Evolutionary conservation across 2,888 invertebrate genomes (phyloP).

Genomic region (Sinelater perroti): DNA sequence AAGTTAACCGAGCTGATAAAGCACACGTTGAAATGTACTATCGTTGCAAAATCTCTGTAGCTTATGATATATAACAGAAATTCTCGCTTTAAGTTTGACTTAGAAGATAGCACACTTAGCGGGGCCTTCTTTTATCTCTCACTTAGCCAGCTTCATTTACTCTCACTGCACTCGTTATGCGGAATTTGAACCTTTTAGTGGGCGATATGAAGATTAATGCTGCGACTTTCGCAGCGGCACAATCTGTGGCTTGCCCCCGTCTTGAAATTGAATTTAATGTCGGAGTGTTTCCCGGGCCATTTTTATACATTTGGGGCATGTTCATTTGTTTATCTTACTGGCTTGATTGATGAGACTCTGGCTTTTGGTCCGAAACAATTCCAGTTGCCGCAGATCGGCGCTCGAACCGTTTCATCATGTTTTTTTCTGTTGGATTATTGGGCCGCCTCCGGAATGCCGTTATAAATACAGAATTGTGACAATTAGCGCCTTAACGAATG

Average conservation of each 20-base stretch:
- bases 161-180: constrained; percentile 5
- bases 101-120: too few species aligned
- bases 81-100: too few species aligned
- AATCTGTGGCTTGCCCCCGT: constrained; percentile 13
- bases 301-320: constrained; percentile 18
- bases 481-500: constrained; percentile 1
- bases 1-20: too few species aligned
- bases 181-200: constrained; percentile 5
- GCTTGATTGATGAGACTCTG: not conserved
- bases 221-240: constrained; percentile 10
- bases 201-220: constrained; percentile 25
- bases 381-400: too few species aligned
- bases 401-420: too few species aligned
- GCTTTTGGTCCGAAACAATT: not conserved
- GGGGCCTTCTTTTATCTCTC: not conserved
- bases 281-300: constrained; percentile 10
- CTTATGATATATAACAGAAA: too few species aligned
- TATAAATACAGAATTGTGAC: too few species aligned
- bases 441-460: too few species aligned
- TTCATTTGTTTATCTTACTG: constrained; percentile 5
- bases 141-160: constrained; percentile 3
- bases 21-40: too few species aligned
- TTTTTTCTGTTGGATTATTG: too few species aligned
- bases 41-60: too few species aligned
- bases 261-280: constrained; percentile 24